Evolutionary conservation across 2,888 invertebrate species (phyloP), one percentile per base, ranked within the genome.

Genomic region (Tuberolachnus salignus): DNA sequence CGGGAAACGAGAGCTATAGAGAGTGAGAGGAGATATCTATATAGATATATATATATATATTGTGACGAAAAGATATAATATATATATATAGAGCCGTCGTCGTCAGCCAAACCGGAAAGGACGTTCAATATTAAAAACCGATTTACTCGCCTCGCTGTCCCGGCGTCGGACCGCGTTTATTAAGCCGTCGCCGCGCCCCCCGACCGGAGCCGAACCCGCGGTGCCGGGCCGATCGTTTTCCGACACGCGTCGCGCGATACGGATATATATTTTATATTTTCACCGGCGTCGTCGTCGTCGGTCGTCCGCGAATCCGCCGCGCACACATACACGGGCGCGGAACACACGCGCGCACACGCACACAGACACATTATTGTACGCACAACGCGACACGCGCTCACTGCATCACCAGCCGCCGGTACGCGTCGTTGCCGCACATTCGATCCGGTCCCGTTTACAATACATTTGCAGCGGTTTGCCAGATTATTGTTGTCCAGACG

Each of bases 51-150:
- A n/a, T n/a, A n/a, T n/a, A n/a, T n/a, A n/a, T n/a, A n/a, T n/a
- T n/a, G 51, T n/a, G 34, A 34, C 46, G 16, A 51, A 69, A n/a
- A 16, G 57, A 57, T 53, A 55, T 44, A 49, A 34, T 34, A 34
- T 34, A 34, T n/a, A 34, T 34, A 34, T 34, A n/a, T 34, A 34
- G 3, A 34, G 34, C 34, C 34, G 34, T 34, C 61, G 73, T 73
- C 74, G 66, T 66, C 55, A 57, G 66, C 75, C 55, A 75, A 75
- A 75, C 75, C 75, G 75, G 67, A 69, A 78, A 61, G 78, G 57
- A 78, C 78, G 78, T 67, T 67, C 78, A 59, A 69, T 78, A 78
- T 78, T 78, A 78, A 78, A 78, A 78, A 78, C 59, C 59, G 67
- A 78, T 78, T 78, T 78, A 78, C 69, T n/a, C 57, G n/a, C 19